Percentiles rank a stretch among this genome's conserved stretches.
Conservation (phyloP, 1,140 invertebrate species). For the Diploscapter pachys region DNA sequence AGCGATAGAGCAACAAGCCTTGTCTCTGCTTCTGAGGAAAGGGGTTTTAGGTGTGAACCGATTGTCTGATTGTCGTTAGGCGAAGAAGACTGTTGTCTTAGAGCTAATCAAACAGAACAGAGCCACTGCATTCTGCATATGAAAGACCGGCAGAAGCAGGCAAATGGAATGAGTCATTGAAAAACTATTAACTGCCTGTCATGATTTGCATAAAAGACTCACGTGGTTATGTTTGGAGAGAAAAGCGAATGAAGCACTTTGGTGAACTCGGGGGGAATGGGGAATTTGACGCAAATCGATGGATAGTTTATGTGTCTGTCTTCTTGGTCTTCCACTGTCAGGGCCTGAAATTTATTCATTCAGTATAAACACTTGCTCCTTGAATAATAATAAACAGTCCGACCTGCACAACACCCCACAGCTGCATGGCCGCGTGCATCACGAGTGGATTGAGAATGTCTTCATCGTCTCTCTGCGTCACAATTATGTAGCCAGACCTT, state of each 20-base stretch:
- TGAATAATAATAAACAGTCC: background rate
- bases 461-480: conserved; percentile 47
- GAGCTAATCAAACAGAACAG: no score
- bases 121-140: no score
- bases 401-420: conserved; percentile 50
- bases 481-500: conserved; percentile 54
- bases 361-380: background rate
- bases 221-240: conserved; percentile 43
- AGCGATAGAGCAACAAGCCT: no score
- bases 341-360: conserved; percentile 15
- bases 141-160: no score
- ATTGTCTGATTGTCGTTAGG: no score
- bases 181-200: no score
- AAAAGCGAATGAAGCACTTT: conserved; percentile 37
- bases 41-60: no score
- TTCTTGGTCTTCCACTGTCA: conserved; percentile 45
- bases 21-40: no score
- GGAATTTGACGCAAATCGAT: conserved; percentile 58
- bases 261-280: conserved; percentile 50
- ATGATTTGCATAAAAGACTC: conserved; percentile 14
- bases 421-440: conserved; percentile 53
- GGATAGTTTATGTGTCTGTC: conserved; percentile 47
- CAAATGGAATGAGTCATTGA: no score
- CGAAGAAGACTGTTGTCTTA: no score
- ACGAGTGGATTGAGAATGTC: conserved; percentile 50